A percentile compares a stretch with the other conserved stretches of the same genome.
phyloP scores from a whole-genome alignment of 2,888 invertebrate genomes.

The Scaptomyza polygonia region DNA sequence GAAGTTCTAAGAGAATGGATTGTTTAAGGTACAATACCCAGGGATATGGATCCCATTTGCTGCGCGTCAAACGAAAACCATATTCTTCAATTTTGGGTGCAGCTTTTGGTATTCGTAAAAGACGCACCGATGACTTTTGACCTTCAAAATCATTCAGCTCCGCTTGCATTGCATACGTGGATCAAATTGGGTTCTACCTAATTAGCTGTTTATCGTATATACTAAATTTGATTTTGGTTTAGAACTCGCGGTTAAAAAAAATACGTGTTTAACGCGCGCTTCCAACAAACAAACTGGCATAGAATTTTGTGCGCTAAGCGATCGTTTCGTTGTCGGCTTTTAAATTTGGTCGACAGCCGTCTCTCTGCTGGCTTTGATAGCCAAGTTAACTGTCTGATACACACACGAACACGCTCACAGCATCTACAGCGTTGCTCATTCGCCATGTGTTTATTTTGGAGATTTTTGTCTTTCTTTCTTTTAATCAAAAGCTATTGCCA shows the following conservation, averaged over 20 bases:
- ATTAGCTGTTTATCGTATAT: not conserved
- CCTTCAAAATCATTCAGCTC: constrained; percentile 36
- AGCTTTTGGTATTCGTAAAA: constrained; percentile 87
- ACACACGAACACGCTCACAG: constrained; percentile 28
- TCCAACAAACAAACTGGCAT: constrained; percentile 57
- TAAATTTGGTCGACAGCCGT: not conserved
- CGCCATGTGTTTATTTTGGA: constrained; percentile 30
- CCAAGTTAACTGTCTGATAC: constrained; percentile 18
- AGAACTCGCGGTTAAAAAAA: constrained; percentile 15
- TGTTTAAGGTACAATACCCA: constrained; percentile 86
- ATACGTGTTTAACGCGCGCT: constrained; percentile 62
- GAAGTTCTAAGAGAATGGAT: not conserved
- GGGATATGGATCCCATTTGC: constrained; percentile 92
- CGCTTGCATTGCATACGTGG: constrained; percentile 38
- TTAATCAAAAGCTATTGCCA: not conserved
- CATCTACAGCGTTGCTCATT: constrained; percentile 29
- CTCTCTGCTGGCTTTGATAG: constrained; percentile 21
- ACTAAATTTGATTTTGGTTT: constrained; percentile 34
- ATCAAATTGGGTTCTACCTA: not conserved
- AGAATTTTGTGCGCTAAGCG: constrained; percentile 40
- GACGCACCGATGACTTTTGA: constrained; percentile 69
- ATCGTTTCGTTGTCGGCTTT: constrained; percentile 17
- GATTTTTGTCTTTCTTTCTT: too few species aligned
- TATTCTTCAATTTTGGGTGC: constrained; percentile 85
- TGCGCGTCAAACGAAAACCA: constrained; percentile 90